Evolutionary conservation across 2,113 vertebrate genomes (phyloP), one percentile per base, ranked within the genome.

Genomic region (Pica pica): DNA sequence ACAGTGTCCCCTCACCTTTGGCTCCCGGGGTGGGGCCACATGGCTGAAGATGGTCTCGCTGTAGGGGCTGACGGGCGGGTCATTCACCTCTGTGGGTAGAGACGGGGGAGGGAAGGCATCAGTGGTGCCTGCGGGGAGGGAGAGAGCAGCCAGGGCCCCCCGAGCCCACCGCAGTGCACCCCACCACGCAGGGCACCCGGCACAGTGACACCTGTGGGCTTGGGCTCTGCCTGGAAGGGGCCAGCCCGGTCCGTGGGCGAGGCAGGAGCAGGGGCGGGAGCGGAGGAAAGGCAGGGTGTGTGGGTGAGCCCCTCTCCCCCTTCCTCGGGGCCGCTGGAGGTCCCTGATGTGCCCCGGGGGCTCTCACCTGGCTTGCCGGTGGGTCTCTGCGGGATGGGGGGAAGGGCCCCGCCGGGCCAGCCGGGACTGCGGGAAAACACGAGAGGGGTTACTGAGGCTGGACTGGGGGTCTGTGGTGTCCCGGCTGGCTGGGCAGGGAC

Each of bases 31-130:
- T 44, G 91, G 91, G 68, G 94, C 90, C 47, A 86, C 85, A 8
- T 75, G 97, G 56, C 98, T 98, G 61, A 98, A 99, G 80, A 98
- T 86, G 8, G 98, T 98, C 93, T 99, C 98, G 18, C 98, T 98
- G 97, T 99, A 99, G 11, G 98, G 99, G 44, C 97, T 98, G 95
- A 99, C 94, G 18, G 97, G 95, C 5, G 97, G 98, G 22, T 97
- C 91, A 0, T 9, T 1, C 22, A 39, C 18, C 35, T 93, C 97
- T 97, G 94, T 13, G 80, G 70, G 74, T 37, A 95, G 50, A 95
- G 35, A 87, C 2, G 15, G 2, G 37, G 30, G 18, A 49, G 23
- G 64, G 42, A 50, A 41, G 49, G 76, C 42, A 28, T 87, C 80
- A 93, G 74, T 0, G 8, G 28, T 22, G 52, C 39, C 35, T 11